phyloP scores from a whole-genome alignment of 2,113 vertebrate genomes.

The Cyanistes caeruleus region DNA sequence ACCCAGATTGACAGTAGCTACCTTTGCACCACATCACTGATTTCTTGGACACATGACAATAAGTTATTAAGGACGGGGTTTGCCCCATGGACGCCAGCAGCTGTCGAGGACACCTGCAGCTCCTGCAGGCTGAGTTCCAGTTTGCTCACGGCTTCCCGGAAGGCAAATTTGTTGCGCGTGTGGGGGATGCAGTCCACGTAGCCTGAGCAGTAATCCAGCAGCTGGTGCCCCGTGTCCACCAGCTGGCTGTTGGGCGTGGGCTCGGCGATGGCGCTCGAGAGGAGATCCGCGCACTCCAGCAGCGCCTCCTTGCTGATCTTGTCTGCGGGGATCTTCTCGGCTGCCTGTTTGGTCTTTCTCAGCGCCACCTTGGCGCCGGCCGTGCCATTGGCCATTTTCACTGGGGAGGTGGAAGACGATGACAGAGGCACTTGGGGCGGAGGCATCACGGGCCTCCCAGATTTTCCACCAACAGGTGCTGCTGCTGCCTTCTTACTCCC shows the following conservation, averaged over 20 bases:
- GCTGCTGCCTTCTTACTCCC: slow-evolving; percentile 79
- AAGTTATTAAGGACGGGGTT: slow-evolving; percentile 93
- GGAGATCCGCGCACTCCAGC: slow-evolving; percentile 89
- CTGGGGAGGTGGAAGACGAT: slow-evolving; percentile 79
- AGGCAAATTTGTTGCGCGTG: slow-evolving; percentile 97
- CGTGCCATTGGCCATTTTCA: slow-evolving; percentile 90
- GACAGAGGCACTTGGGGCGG: slow-evolving; percentile 94
- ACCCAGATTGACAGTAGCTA: slow-evolving; percentile 79
- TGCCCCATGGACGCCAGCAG: slow-evolving; percentile 77
- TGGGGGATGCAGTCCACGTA: slow-evolving; percentile 98
- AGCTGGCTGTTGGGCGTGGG: slow-evolving; percentile 91
- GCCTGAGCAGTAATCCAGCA: slow-evolving; percentile 96
- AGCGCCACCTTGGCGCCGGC: slow-evolving; percentile 85
- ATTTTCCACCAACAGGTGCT: slow-evolving; percentile 75
- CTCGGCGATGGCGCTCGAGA: slow-evolving; percentile 88
- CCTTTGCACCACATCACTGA: slow-evolving; percentile 98
- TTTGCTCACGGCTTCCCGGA: slow-evolving; percentile 95
- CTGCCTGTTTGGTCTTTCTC: slow-evolving; percentile 87
- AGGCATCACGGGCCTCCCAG: slow-evolving; percentile 83
- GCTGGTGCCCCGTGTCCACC: slow-evolving; percentile 94
- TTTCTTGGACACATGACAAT: slow-evolving; percentile 94
- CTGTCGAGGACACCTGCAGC: slow-evolving; percentile 90
- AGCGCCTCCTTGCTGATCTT: slow-evolving; percentile 92
- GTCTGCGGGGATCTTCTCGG: slow-evolving; percentile 86
- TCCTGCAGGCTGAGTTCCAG: slow-evolving; percentile 97